Base-by-base conservation (phyloP, 2,888 invertebrate genomes). In the Ochropleura plecta region DNA sequence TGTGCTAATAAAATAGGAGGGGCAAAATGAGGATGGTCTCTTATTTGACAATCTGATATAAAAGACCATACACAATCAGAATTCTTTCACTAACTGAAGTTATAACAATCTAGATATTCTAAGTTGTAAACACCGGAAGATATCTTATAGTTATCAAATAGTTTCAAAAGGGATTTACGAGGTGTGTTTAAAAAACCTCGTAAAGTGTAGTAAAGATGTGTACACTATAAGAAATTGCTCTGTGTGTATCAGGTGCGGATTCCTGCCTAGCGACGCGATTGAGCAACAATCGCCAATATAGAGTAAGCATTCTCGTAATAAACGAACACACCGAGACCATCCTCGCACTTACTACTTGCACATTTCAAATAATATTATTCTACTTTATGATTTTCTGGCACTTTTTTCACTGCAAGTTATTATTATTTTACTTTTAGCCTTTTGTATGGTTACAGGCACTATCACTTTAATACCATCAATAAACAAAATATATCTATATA, bases 241-340 rank as follows among this genome's bases (percentile, higher is more conserved):
- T 95, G 89, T 95, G 89, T 94, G 92, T 95, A 94, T 93, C 96
- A 96, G 96, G 93, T 96, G 96, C 96, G 95, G 96, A 89, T 96
- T 95, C 96, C 95, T 95, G 95, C 95, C 96, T 89, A 95, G 93
- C 92, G 95, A 95, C 93, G 93, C 95, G 93, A 95, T 95, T 94
- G 95, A 96, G 93, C 95, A 95, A 91, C 95, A 95, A 94, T 95
- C 95, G 91, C 95, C 96, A 89, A 94, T 95, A 93, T 96, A 95
- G 94, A 95, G 96, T 96, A 95, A 96, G 96, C 95, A 95, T 94
- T 91, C 83, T 88, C 79, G 86, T 84, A 86, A 87, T 89, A 86
- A 86, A 84, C 77, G 78, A 81, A 81, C 76, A 88, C 86, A 69
- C 70, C 64, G 87, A 87, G 88, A 88, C 88, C 88, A 88, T 89